phyloP scores from a whole-genome alignment of 2,113 vertebrate species.

The Chaetorhynchus papuensis region DNA sequence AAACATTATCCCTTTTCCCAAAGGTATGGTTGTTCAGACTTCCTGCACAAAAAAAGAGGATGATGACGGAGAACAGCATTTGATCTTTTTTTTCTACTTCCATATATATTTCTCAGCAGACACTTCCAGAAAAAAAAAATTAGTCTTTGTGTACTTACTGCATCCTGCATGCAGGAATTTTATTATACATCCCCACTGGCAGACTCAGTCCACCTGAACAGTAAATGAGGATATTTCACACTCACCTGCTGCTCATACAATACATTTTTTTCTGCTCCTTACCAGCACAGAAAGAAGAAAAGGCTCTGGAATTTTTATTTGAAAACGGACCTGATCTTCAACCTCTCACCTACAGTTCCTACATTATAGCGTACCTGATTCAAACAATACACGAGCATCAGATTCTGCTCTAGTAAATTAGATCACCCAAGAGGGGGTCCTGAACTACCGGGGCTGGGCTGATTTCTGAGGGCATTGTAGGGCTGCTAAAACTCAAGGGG shows the following conservation, averaged over 20 bases:
- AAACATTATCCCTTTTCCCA: background rate
- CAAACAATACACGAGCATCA: background rate
- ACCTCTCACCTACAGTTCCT: background rate
- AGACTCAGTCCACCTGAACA: background rate
- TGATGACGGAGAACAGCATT: background rate
- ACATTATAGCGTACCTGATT: rapidly evolving
- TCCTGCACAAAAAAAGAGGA: background rate
- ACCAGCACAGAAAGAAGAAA: background rate
- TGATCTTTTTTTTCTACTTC: background rate
- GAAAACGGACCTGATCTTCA: background rate
- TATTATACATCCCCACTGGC: background rate
- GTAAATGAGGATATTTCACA: background rate
- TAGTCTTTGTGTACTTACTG: background rate
- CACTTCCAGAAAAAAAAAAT: background rate
- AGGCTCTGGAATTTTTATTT: background rate
- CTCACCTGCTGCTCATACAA: background rate
- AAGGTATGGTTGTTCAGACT: background rate
- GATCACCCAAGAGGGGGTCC: background rate
- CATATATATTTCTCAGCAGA: background rate
- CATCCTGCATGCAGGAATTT: background rate
- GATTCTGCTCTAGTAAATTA: background rate
- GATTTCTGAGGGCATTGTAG: background rate
- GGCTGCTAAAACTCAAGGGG: background rate
- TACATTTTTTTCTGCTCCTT: background rate
- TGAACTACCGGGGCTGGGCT: background rate